phyloP scores from a whole-genome alignment of 2,888 invertebrate species.

The Ochropleura leucogaster region DNA sequence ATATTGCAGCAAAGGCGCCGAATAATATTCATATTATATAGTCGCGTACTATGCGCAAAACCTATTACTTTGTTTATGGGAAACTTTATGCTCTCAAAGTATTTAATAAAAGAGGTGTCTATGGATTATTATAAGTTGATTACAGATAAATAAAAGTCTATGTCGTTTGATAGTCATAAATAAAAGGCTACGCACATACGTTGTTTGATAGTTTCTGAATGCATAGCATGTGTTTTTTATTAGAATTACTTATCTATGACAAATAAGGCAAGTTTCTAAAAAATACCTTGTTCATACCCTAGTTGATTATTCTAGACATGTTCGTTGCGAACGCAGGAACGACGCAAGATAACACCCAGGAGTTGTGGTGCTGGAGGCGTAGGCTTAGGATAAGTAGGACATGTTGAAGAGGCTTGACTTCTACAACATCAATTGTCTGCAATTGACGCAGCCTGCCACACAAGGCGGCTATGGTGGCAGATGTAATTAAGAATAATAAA shows the following conservation, averaged over 20 bases:
- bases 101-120: neutral
- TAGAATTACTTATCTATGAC: no score
- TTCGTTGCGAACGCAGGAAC: no score
- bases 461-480: conserved; percentile 88
- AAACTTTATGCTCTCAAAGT: neutral
- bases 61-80: neutral
- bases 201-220: neutral
- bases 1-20: neutral
- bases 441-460: conserved; percentile 95
- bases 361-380: no score
- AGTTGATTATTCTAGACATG: no score
- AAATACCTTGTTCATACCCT: no score
- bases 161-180: neutral
- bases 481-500: conserved; percentile 87
- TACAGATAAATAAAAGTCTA: neutral
- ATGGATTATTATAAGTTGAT: neutral
- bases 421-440: conserved; percentile 97
- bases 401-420: conserved; percentile 99
- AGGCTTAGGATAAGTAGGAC: conserved; percentile 91
- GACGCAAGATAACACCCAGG: no score
- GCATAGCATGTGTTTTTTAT: neutral
- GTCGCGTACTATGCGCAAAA: neutral
- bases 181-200: neutral
- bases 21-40: neutral
- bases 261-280: no score